phyloP scores from a whole-genome alignment of 2,797 vertebrate species.

The Chaetophractus vellerosus region DNA sequence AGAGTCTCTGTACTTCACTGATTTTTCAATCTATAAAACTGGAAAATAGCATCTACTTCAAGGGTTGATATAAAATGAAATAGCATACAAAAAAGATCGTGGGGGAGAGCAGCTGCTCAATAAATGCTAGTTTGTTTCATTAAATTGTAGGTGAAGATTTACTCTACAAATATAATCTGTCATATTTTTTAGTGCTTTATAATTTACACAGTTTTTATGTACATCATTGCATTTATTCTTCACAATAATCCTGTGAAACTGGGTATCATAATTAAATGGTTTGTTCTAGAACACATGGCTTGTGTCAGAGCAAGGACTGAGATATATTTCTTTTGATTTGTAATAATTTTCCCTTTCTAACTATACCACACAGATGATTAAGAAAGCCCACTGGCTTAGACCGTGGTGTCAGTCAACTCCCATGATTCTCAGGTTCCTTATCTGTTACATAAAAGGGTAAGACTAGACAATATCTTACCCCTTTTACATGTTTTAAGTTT shows the following conservation, averaged over 20 bases:
- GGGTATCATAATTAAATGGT: neutral
- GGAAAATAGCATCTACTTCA: neutral
- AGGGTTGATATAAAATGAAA: neutral
- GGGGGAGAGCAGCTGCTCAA: neutral
- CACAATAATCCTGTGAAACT: neutral
- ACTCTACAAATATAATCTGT: neutral
- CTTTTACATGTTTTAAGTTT: neutral
- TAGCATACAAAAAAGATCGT: neutral
- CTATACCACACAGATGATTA: neutral
- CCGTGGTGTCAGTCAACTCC: neutral
- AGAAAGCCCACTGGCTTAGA: neutral
- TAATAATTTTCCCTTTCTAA: slow-evolving; percentile 1
- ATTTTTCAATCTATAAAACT: neutral
- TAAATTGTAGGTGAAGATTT: neutral
- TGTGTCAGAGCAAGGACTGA: neutral
- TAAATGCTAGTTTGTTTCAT: neutral
- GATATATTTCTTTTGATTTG: slow-evolving; percentile 29
- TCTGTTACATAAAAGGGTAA: neutral
- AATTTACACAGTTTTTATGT: neutral
- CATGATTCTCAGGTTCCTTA: slow-evolving; percentile 5
- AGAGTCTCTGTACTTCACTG: neutral
- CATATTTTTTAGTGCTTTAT: neutral
- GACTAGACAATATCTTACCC: neutral
- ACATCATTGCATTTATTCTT: neutral
- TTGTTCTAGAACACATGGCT: neutral